Conservation (phyloP, 2,113 vertebrate genomes). For the Notiomystis cincta region DNA sequence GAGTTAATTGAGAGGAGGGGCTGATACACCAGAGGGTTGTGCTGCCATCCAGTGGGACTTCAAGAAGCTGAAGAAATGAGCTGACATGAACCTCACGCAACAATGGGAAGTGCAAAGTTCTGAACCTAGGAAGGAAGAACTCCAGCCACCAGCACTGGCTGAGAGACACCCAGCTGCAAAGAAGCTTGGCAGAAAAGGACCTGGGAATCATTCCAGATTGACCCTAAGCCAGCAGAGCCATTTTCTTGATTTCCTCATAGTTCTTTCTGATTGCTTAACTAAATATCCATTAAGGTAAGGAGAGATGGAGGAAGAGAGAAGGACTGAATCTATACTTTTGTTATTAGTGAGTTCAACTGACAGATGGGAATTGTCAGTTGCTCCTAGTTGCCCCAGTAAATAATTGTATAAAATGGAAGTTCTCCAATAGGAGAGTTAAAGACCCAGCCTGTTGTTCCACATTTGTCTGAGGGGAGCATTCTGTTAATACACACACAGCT, state of each 20-base stretch:
- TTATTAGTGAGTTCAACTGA: background rate
- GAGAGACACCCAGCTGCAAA: background rate
- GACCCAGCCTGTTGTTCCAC: background rate
- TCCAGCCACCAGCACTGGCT: background rate
- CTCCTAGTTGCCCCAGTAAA: background rate
- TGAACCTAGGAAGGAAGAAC: background rate
- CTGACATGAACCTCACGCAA: background rate
- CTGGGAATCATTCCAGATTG: background rate
- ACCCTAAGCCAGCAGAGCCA: background rate
- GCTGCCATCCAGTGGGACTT: background rate
- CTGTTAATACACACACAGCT: background rate
- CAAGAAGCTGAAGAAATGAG: background rate
- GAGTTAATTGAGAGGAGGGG: background rate
- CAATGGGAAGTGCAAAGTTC: background rate
- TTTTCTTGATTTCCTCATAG: background rate
- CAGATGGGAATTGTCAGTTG: background rate
- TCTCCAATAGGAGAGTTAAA: background rate
- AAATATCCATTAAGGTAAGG: background rate
- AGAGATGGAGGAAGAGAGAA: background rate
- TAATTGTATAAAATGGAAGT: background rate
- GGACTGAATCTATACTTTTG: background rate
- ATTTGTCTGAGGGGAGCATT: background rate
- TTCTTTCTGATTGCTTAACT: background rate
- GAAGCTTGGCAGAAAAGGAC: background rate
- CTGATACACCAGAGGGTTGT: background rate